Conservation (phyloP, 2,797 vertebrate genomes). For the Chelonia mydas region DNA sequence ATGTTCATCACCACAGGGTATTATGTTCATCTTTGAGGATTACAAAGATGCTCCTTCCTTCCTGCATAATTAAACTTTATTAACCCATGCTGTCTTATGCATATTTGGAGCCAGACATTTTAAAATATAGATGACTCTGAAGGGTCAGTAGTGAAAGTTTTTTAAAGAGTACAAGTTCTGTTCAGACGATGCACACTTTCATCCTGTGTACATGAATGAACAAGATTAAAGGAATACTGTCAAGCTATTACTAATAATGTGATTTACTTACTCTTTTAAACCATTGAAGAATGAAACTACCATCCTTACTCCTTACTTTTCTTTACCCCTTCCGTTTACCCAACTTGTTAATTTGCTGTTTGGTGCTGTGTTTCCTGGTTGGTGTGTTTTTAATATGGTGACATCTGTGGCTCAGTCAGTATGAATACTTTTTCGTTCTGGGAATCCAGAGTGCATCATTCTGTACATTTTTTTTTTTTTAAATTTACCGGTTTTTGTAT, state of each 20-base stretch:
- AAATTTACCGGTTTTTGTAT: too few species aligned
- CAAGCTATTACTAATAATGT: neutral
- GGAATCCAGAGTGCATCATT: conserved; percentile 16
- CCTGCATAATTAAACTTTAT: neutral
- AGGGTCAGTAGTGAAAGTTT: neutral
- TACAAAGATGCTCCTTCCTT: neutral
- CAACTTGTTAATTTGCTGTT: neutral
- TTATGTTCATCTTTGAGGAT: neutral
- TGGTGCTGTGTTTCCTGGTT: neutral
- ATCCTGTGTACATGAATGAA: neutral
- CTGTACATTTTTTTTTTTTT: neutral
- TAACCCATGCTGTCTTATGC: neutral
- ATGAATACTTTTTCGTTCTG: neutral
- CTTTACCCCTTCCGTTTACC: neutral
- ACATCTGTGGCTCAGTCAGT: neutral
- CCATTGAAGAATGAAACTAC: neutral
- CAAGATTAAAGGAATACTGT: neutral
- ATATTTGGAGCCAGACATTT: neutral
- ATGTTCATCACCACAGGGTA: neutral
- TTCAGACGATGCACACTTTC: neutral
- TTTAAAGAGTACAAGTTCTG: neutral
- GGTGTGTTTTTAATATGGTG: neutral
- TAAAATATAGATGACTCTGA: neutral
- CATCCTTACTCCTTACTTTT: neutral
- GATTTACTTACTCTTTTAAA: neutral